Conservation (phyloP, 2,113 vertebrate genomes). For the Azemiops feae region DNA sequence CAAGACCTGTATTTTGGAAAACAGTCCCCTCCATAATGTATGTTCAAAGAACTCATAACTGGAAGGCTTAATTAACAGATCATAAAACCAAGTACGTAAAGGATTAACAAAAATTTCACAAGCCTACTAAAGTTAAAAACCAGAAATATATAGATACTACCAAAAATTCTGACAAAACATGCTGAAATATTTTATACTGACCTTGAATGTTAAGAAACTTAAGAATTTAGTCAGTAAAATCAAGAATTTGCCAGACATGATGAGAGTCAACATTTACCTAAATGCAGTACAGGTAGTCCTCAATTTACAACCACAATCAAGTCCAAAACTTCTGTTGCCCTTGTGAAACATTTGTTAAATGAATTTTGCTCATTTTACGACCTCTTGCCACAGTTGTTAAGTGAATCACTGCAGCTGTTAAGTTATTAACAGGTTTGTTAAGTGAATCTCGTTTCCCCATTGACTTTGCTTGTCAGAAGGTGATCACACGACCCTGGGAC, state of each 20-base stretch:
- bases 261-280: neutral
- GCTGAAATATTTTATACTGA: neutral
- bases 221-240: neutral
- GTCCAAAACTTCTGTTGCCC: no score
- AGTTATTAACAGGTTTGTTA: no score
- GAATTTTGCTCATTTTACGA: no score
- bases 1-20: constrained; percentile 78
- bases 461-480: no score
- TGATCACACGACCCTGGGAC: no score
- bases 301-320: no score
- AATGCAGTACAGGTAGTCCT: neutral
- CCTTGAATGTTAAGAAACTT: neutral
- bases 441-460: no score
- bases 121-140: neutral
- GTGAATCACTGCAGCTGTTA: no score
- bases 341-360: no score
- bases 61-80: constrained; percentile 31
- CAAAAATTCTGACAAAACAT: neutral
- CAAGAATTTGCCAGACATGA: neutral
- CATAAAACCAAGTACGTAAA: neutral
- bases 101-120: neutral
- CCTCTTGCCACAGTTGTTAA: no score
- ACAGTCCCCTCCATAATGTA: constrained; percentile 12
- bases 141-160: neutral
- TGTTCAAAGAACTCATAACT: neutral